Base-by-base conservation (phyloP, 2,888 invertebrate genomes). In the Bursaphelenchus okinawaensis region DNA sequence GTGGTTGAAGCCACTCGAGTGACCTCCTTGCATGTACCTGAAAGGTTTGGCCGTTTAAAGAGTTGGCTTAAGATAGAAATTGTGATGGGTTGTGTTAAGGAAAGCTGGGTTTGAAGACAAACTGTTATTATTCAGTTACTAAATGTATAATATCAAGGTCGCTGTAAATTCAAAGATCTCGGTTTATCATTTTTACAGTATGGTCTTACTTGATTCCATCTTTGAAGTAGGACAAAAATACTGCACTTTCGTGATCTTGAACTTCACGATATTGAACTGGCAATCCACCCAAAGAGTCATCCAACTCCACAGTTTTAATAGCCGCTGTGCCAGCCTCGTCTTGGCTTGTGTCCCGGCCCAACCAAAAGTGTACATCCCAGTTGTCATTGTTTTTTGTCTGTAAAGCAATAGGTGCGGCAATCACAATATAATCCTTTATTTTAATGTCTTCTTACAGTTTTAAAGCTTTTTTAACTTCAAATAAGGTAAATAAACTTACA, bases 281-380 rank as follows among this genome's bases (percentile, higher is more conserved):
- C 0, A 87, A 88, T 0, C 92, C 92, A 12, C 89, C 89, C 50
- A 93, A 87, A 66, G 88, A 87, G 78, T 92, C 91, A 77, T 92
- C 92, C 60, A 93, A 84, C 63, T 91, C 91, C 0, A 93, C 91
- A 0, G 91, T 88, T 75, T 86, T 86, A 67, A 86, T 85, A 12
- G 86, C 87, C n/a, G 86, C 87, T 16, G 85, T 83, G n/a, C 86
- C 87, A 54, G 83, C 82, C 76, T 87, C 87, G 78, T 87, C 87
- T 84, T 65, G 66, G 1, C 68, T 65, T 8, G 75, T 90, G 78
- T 90, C 87, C 52, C 87, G 87, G 29, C 92, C 92, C 52, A 92
- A 87, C 92, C 92, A 92, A 84, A 90, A 92, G 84, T 91, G 90
- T 58, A 91, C 88, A 82, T 92, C 89, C 90, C 91, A 91, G 62